Conservation (phyloP, 2,888 invertebrate species). For the Tenthredo livida region DNA sequence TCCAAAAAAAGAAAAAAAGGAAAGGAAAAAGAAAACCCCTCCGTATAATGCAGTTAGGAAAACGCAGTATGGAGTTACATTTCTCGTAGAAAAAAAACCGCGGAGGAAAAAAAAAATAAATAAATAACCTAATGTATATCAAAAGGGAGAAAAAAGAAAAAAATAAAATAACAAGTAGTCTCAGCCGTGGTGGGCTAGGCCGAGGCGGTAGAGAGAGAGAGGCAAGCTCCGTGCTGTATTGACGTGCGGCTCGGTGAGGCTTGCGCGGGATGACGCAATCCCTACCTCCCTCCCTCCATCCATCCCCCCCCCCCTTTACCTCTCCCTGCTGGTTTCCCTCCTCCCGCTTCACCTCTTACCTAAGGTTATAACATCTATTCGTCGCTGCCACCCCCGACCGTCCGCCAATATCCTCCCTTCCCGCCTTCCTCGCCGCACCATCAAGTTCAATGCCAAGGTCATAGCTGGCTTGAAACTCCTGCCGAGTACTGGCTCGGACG, state of each 20-base stretch:
- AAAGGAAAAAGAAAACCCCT: background rate
- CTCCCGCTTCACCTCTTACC: slow-evolving; percentile 15
- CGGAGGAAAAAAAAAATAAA: background rate
- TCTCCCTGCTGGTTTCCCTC: background rate
- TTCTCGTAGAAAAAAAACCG: background rate
- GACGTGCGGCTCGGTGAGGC: slow-evolving; percentile 71
- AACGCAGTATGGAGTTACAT: background rate
- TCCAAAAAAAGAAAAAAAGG: background rate
- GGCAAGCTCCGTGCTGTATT: slow-evolving; percentile 68
- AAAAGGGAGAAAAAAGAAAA: slow-evolving; percentile 63
- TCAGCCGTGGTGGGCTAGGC: slow-evolving; percentile 67
- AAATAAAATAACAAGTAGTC: slow-evolving; percentile 61
- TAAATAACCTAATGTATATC: background rate
- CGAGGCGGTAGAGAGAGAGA: slow-evolving; percentile 37
- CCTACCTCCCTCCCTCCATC: slow-evolving; percentile 50
- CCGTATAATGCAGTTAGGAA: background rate
- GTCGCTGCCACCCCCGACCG: slow-evolving; percentile 58
- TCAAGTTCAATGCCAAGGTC: slow-evolving; percentile 78
- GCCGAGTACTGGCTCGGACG: slow-evolving; percentile 71
- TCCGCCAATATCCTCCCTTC: slow-evolving; percentile 57
- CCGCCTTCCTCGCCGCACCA: slow-evolving; percentile 58
- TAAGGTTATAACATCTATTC: slow-evolving; percentile 44
- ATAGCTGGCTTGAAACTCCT: slow-evolving; percentile 67
- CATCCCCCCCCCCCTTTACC: background rate
- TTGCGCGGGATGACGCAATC: slow-evolving; percentile 76